Evolutionary conservation across 2,113 vertebrate genomes (phyloP).

Genomic region (Microtus ochrogaster): DNA sequence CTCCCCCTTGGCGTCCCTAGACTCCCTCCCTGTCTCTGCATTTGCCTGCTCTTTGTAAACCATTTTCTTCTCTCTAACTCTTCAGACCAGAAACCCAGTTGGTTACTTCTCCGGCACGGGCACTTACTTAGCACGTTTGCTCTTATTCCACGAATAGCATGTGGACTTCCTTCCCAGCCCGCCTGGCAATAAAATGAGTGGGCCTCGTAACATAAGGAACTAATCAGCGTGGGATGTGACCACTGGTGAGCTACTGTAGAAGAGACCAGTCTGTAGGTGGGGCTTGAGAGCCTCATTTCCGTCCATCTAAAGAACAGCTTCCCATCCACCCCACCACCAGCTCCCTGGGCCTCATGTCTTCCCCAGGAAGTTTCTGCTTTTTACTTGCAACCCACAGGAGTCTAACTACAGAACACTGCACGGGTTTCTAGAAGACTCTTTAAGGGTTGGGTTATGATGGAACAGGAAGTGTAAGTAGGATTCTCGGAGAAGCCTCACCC

Average conservation of each 20-base stretch:
- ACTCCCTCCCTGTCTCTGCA: neutral
- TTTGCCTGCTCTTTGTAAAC: neutral
- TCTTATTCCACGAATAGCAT: neutral
- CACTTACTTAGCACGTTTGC: neutral
- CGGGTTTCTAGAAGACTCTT: neutral
- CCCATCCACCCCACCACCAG: neutral
- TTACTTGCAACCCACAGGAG: neutral
- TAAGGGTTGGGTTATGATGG: neutral
- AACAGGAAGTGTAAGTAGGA: neutral
- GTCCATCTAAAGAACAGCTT: neutral
- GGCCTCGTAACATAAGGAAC: neutral
- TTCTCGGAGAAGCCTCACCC: neutral
- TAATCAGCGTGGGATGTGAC: neutral
- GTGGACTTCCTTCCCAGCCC: neutral
- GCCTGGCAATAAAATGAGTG: neutral
- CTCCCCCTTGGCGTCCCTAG: neutral
- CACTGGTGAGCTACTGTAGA: neutral
- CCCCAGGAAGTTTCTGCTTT: neutral
- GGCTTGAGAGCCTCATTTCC: neutral
- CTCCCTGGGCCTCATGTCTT: neutral
- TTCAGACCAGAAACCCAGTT: neutral
- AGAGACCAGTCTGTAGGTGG: neutral
- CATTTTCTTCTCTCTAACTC: neutral
- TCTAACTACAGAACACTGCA: neutral
- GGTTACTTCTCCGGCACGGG: neutral